phyloP scores from a whole-genome alignment of 2,888 invertebrate species.

The Podabrus alpinus region DNA sequence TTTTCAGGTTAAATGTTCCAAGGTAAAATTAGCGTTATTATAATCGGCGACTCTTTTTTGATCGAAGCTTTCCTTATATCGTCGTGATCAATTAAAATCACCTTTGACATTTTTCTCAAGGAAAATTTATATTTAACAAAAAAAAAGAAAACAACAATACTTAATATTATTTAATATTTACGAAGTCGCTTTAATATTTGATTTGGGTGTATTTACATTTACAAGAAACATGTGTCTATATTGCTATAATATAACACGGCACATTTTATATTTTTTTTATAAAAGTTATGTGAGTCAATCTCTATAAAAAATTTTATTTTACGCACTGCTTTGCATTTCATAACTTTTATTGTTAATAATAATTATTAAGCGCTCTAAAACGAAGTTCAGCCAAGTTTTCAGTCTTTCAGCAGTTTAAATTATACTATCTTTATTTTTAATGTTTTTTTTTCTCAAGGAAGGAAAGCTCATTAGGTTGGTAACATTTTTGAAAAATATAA shows the following conservation, averaged over 20 bases:
- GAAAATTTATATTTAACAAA: not conserved
- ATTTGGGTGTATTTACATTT: not conserved
- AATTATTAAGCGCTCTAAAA: not conserved
- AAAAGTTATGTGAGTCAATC: not conserved
- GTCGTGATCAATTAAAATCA: not conserved
- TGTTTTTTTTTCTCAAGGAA: not conserved
- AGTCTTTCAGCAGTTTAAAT: not conserved
- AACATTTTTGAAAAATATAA: not conserved
- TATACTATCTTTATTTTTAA: not conserved
- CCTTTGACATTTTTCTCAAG: not conserved
- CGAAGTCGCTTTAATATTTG: not conserved
- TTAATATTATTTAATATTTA: not conserved
- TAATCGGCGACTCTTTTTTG: not conserved
- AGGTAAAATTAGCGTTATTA: not conserved
- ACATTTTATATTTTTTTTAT: not conserved
- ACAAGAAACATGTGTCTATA: too few species aligned
- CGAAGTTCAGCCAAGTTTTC: not conserved
- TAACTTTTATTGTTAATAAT: not conserved
- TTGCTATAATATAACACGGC: not conserved
- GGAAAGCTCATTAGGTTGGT: not conserved
- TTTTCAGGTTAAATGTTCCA: not conserved
- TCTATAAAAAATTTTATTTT: not conserved
- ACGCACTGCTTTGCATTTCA: not conserved
- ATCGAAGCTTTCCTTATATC: not conserved
- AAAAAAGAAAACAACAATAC: not conserved